Conservation (phyloP, 1,140 invertebrate genomes). For the Sminthurides bifidus region DNA sequence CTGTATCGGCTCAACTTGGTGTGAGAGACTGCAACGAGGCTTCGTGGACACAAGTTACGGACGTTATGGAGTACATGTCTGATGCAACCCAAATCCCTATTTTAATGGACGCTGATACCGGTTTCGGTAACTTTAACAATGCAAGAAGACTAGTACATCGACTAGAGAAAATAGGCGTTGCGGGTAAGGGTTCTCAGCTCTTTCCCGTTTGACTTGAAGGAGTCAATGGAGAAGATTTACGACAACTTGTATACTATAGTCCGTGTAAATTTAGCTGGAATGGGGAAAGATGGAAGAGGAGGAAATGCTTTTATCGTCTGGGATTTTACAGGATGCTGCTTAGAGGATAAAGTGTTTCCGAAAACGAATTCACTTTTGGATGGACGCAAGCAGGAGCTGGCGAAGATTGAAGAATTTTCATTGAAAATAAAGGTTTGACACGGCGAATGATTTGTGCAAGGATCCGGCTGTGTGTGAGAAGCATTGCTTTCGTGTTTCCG, state of each 20-base stretch:
- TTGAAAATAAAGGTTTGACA: slow-evolving; percentile 39
- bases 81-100: slow-evolving; percentile 40
- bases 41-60: slow-evolving; percentile 42
- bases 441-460: too few relatives aligned
- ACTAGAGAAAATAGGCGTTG: slow-evolving; percentile 40
- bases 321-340: slow-evolving; percentile 35
- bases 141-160: slow-evolving; percentile 39
- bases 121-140: slow-evolving; percentile 44
- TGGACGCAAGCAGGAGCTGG: slow-evolving; percentile 38
- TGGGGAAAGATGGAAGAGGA: too few relatives aligned
- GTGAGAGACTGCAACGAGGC: slow-evolving; percentile 42
- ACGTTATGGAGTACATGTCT: slow-evolving; percentile 42
- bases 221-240: too few relatives aligned
- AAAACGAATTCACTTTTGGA: slow-evolving; percentile 42
- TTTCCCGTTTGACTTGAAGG: too few relatives aligned
- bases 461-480: too few relatives aligned
- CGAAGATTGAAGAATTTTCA: slow-evolving; percentile 41
- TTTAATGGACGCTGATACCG: slow-evolving; percentile 42
- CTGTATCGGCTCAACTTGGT: slow-evolving; percentile 40
- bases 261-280: too few relatives aligned
- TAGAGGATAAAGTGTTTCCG: slow-evolving; percentile 43
- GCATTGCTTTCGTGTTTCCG: too few relatives aligned
- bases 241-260: too few relatives aligned
- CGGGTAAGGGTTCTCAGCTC: too few relatives aligned
- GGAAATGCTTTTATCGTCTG: background rate